These are phyloP conservation scores for Holocentrus rufus DNA, from an alignment of 2,797 vertebrate species.

Conservation along the genomic window DNA sequence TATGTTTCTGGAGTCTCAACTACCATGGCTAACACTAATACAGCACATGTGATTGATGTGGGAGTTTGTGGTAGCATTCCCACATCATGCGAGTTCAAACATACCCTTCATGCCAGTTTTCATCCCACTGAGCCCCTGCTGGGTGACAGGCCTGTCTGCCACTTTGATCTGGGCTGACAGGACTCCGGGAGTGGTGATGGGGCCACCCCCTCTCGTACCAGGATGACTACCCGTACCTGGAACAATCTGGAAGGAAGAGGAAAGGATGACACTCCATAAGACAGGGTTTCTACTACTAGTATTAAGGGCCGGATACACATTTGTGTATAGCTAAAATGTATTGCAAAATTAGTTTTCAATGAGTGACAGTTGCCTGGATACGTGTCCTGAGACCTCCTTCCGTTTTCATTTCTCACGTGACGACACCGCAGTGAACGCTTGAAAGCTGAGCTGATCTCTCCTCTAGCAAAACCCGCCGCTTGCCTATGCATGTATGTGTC, in stretches of 20 bases:
- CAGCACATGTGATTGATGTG: neutral
- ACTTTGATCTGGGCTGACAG: conserved; percentile 94
- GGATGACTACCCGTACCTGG: conserved; percentile 88
- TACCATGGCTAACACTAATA: neutral
- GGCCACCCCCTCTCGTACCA: conserved; percentile 81
- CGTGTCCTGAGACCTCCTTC: too few relatives aligned
- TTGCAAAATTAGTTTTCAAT: too few relatives aligned
- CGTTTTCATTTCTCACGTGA: too few relatives aligned
- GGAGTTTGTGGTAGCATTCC: too few relatives aligned
- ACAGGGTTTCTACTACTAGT: neutral
- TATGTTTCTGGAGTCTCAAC: too few relatives aligned
- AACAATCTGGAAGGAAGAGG: conserved; percentile 79
- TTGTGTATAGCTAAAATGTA: too few relatives aligned
- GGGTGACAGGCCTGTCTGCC: conserved; percentile 94
- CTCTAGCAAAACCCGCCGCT: too few relatives aligned
- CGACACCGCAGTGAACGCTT: too few relatives aligned
- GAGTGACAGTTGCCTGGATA: too few relatives aligned
- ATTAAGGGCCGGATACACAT: too few relatives aligned
- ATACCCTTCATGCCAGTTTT: conserved; percentile 94
- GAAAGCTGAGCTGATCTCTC: too few relatives aligned
- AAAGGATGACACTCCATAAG: neutral
- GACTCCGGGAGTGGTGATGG: conserved; percentile 81
- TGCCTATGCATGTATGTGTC: too few relatives aligned
- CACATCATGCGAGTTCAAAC: neutral
- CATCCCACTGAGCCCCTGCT: conserved; percentile 97